phyloP scores from a whole-genome alignment of 2,888 invertebrate species.

The Cataglyphis livida region DNA sequence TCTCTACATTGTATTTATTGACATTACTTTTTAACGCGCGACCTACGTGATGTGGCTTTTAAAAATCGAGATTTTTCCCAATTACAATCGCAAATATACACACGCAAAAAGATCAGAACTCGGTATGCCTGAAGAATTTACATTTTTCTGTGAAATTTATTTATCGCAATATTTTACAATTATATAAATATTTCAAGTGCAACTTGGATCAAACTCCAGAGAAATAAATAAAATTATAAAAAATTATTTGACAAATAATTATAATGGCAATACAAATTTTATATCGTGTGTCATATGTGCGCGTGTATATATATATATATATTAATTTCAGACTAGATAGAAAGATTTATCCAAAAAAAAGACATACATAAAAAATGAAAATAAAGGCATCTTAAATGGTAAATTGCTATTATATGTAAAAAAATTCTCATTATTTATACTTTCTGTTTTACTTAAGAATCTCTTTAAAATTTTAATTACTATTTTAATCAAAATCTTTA shows the following conservation, averaged over 20 bases:
- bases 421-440: not conserved
- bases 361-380: not conserved
- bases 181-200: not conserved
- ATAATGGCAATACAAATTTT: not conserved
- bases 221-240: not conserved
- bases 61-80: conserved; percentile 36
- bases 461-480: not conserved
- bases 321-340: not conserved
- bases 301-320: not conserved
- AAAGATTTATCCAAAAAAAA: not conserved
- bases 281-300: not conserved
- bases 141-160: not conserved
- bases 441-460: not conserved
- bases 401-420: too few relatives aligned
- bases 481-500: not conserved
- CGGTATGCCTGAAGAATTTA: conserved; percentile 14
- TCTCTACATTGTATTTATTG: conserved; percentile 56
- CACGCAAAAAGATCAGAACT: conserved; percentile 1
- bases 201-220: not conserved
- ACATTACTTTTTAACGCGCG: conserved; percentile 34
- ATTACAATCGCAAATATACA: conserved; percentile 38
- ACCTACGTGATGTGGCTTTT: conserved; percentile 29
- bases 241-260: not conserved
- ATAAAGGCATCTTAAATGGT: not conserved
- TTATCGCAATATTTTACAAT: not conserved